Conservation (phyloP, 2,888 invertebrate species). For the Fragum sueziense region DNA sequence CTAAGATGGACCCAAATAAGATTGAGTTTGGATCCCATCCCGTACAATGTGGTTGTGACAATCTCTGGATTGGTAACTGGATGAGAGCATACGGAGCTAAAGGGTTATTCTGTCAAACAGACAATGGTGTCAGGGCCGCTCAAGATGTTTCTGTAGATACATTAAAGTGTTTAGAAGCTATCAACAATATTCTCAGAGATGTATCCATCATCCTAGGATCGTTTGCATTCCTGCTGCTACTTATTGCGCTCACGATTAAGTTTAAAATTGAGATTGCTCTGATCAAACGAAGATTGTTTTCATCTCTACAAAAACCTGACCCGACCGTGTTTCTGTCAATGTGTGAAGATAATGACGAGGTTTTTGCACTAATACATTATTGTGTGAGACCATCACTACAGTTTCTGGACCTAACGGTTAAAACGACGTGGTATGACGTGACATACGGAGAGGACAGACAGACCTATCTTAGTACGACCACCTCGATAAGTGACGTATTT, state of each 20-base stretch:
- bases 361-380: neutral
- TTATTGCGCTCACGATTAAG: neutral
- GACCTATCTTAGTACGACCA: neutral
- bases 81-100: slow-evolving; percentile 24
- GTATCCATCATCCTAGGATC: neutral
- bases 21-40: slow-evolving; percentile 24
- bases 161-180: neutral
- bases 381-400: neutral
- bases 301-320: neutral
- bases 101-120: slow-evolving; percentile 16
- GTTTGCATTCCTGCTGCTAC: neutral
- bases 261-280: neutral
- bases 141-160: neutral
- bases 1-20: slow-evolving; percentile 15
- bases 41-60: slow-evolving; percentile 32
- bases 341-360: slow-evolving; percentile 21
- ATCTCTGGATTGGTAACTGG: slow-evolving; percentile 46
- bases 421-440: neutral
- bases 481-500: neutral
- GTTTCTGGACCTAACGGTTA: neutral
- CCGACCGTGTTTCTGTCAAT: slow-evolving; percentile 14
- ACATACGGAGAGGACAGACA: neutral
- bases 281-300: neutral
- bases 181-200: neutral
- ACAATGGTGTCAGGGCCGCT: neutral